Conservation (phyloP, 2,113 vertebrate species). For the Romanogobio albipinnatus region DNA sequence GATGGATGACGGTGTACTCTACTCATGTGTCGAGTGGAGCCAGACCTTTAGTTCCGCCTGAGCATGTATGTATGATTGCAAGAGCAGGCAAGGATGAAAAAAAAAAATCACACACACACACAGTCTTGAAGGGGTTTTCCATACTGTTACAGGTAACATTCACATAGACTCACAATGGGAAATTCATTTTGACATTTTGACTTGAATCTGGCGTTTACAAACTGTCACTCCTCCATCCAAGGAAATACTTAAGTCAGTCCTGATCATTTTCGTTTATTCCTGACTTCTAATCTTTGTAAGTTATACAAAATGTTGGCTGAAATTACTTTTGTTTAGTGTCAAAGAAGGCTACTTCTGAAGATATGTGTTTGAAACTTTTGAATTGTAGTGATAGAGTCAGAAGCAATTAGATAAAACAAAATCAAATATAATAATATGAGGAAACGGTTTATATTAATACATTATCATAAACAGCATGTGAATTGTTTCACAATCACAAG, state of each 20-base stretch:
- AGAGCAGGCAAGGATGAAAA: conserved; percentile 11
- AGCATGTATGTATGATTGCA: conserved; percentile 34
- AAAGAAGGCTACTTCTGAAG: neutral
- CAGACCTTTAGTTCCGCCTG: conserved; percentile 55
- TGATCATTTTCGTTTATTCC: conserved; percentile 1
- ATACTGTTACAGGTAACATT: conserved; percentile 23
- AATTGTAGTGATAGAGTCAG: neutral
- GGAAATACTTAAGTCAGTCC: neutral
- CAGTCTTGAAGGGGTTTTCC: conserved; percentile 11
- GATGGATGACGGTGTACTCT: conserved; percentile 42
- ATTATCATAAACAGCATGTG: neutral
- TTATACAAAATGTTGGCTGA: neutral
- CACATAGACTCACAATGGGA: conserved; percentile 26
- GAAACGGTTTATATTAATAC: neutral
- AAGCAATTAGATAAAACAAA: neutral
- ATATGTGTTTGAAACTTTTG: neutral
- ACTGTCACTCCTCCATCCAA: neutral
- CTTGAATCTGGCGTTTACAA: neutral
- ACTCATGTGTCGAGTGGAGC: conserved; percentile 58
- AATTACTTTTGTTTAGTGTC: conserved; percentile 12
- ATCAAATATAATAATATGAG: neutral
- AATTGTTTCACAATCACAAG: neutral
- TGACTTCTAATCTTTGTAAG: conserved; percentile 7
- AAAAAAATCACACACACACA: conserved; percentile 14
- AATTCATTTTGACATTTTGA: neutral